Evolutionary conservation across 2,797 vertebrate species (phyloP), one percentile per base, ranked within the genome.

Genomic region (Varecia variegata): DNA sequence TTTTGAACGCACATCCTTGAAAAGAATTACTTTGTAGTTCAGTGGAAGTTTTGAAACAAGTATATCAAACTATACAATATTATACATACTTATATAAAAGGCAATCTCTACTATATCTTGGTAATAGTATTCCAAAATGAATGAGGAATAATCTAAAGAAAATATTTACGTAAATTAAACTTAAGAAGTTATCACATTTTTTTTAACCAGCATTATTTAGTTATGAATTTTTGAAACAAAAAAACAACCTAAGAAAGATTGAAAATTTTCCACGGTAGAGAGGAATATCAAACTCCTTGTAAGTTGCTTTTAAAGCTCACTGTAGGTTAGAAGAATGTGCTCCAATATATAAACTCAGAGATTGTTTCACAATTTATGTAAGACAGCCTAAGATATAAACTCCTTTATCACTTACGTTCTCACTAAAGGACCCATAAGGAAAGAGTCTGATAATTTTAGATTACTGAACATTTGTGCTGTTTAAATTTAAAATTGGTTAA

Each of bases 401-500:
- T 40, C 52, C 23, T 79, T 45, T 30, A 52, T 54, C 45, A 40
- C 7, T 9, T 68, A 45, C 5, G 21, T 77, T 73, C 45, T 56
- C 10, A 40, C 40, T 32, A 4, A 70, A 67, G 25, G 43, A 43
- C 62, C 27, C 43, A 23, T 20, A 65, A 40, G 56, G 70, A 60
- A 90, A 74, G 58, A 54, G 74, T 8, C 10, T 11, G 27, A 71
- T 80, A 76, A 88, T 65, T 89, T 93, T 76, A 62, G 32, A 92
- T 25, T 43, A 92, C 5, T 38, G 47, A 86, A 47, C 18, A 81
- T 21, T 52, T 85, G 52, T 73, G 73, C 54, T 82, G 15, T 30
- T 93, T 82, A 92, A 58, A 88, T 85, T 91, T 93, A 82, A 88
- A 88, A 23, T 14, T 86, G 40, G 77, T 21, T 27, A 87, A 95